Conservation (phyloP, 2,113 vertebrate genomes). For the Candoia aspera region DNA sequence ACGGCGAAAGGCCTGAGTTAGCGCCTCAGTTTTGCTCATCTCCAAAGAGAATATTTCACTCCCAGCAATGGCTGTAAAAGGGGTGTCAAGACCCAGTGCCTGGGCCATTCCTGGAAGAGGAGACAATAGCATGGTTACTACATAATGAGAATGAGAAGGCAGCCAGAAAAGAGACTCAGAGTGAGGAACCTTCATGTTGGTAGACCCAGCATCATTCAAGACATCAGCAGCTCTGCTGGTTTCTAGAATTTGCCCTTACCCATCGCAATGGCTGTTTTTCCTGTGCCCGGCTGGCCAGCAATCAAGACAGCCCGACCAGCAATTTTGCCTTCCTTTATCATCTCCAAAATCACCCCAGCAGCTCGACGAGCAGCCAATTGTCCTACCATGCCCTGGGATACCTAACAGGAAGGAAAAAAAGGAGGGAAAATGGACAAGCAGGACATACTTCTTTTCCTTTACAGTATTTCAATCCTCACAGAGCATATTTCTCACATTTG, state of each 20-base stretch:
- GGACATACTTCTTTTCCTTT: neutral
- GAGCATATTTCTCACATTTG: neutral
- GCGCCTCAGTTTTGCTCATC: slow-evolving; percentile 93
- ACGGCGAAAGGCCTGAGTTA: slow-evolving; percentile 90
- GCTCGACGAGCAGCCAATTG: slow-evolving; percentile 89
- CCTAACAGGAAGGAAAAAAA: slow-evolving; percentile 65
- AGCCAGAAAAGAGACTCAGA: neutral
- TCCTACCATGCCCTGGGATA: slow-evolving; percentile 93
- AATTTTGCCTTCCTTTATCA: slow-evolving; percentile 94
- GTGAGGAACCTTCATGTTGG: too few species aligned
- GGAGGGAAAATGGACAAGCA: neutral
- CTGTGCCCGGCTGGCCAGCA: slow-evolving; percentile 90
- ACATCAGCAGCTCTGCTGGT: neutral
- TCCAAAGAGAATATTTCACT: slow-evolving; percentile 95
- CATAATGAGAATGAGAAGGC: neutral
- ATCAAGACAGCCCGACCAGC: slow-evolving; percentile 90
- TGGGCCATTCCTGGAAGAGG: slow-evolving; percentile 83
- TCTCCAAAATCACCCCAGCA: slow-evolving; percentile 89
- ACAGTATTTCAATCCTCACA: neutral
- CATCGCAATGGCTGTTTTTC: slow-evolving; percentile 94
- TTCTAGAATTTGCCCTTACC: slow-evolving; percentile 66
- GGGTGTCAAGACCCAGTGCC: slow-evolving; percentile 86
- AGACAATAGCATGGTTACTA: neutral
- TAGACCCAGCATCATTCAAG: neutral
- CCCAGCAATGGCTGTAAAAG: slow-evolving; percentile 89